Evolutionary conservation across 2,888 invertebrate genomes (phyloP), one percentile per base, ranked within the genome.

Genomic region (Peribatodes rhomboidaria): DNA sequence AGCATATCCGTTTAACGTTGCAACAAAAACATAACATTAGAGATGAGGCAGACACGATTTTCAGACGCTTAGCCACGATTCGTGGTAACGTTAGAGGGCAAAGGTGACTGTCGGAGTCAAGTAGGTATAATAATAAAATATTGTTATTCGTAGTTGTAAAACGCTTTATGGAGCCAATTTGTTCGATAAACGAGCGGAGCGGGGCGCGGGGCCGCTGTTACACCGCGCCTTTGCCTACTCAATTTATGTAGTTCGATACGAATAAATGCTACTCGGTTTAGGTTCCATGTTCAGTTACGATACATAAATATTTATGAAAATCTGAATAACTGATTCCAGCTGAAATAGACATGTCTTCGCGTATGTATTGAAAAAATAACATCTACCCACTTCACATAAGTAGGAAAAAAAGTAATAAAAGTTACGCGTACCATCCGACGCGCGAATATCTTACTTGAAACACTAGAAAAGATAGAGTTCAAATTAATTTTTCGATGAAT

Each of bases 131-230:
- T n/a, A 18, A 59, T 50, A 31, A 31, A 58, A 39, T 50, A 42
- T 20, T 41, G 31, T 42, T 57, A 47, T 57, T 27, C 37, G 14
- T n/a, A 27, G 57, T 27, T 50, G 42, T 59, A 42, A 33, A 42
- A 37, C 50, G 59, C 53, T 64, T 46, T 65, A 55, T 61, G 55
- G 41, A 41, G 18, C 33, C 67, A 59, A 59, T 59, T 62, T 59
- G 56, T 62, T 59, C 27, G 52, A 47, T 49, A 39, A 59, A 56
- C 55, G 47, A 31, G 18, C 16, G 31, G 13, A 10, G 50, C 13
- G 22, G n/a, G 6, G 8, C 47, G 11, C 18, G 11, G 13, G 8
- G 11, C 11, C 44, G 11, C 3, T 3, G 1, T 11, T 20, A 20
- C 3, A 14, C 27, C 6, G 27, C 6, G 27, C 27, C 27, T 44